These are phyloP conservation scores for Liparis tanakae DNA, from an alignment of 2,797 vertebrate species.

Conservation along the genomic window DNA sequence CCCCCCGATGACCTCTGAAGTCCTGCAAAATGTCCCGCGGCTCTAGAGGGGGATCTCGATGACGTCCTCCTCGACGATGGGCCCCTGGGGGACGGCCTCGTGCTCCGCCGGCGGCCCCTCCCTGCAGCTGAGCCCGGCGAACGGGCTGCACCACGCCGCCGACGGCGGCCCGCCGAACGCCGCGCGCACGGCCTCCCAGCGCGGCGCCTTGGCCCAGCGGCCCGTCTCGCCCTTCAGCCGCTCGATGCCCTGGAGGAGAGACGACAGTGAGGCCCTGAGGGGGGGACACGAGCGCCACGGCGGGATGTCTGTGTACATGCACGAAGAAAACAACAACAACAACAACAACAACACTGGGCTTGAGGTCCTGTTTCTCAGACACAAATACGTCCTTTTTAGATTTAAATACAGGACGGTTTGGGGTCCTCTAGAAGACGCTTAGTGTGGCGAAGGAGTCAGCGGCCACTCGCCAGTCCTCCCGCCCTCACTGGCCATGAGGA, in stretches of 20 bases:
- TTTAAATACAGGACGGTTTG: background rate
- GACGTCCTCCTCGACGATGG: conserved; percentile 83
- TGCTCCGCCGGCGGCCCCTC: conserved; percentile 40
- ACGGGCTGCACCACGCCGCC: conserved; percentile 90
- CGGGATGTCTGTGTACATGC: conserved; percentile 31
- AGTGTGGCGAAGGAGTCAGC: background rate
- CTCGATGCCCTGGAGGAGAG: conserved; percentile 90
- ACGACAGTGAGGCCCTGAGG: conserved; percentile 25
- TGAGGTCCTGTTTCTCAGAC: conserved; percentile 42
- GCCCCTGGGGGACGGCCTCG: conserved; percentile 68
- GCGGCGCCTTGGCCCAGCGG: conserved; percentile 84
- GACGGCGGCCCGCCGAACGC: conserved; percentile 89
- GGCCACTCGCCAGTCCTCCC: background rate
- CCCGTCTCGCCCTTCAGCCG: conserved; percentile 91
- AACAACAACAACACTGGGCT: conserved; percentile 5
- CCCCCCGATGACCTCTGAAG: background rate
- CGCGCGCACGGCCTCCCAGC: conserved; percentile 86
- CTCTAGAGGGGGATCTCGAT: conserved; percentile 82
- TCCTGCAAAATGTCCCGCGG: background rate
- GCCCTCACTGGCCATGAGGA: conserved; percentile 6
- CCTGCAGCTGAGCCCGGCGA: conserved; percentile 82
- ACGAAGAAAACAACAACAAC: conserved; percentile 3
- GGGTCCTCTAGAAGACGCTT: background rate
- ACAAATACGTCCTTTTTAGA: background rate
- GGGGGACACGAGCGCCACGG: background rate